Base-by-base conservation (phyloP, 2,888 invertebrate genomes). In the Slavum lentiscoides region DNA sequence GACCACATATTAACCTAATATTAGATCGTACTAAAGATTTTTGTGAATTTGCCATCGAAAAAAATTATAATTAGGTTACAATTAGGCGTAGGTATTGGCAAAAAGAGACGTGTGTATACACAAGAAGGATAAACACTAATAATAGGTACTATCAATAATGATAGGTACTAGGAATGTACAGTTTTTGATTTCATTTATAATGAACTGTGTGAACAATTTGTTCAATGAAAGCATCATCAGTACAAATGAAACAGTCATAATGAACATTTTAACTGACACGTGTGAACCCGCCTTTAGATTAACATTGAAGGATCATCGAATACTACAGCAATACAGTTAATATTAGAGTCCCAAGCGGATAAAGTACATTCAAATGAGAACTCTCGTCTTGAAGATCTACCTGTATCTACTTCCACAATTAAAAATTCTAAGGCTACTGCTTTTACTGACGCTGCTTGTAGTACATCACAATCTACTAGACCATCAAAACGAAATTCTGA, bases 401-500 rank as follows among this genome's bases (percentile, higher is more conserved):
- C 17, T 59, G 43, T 6, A 59, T 17, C 39, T 72, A 43, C 72
- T 59, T 43, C n/a, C 59, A 72, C 72, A 72, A 11, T 39, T 39
- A 39, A 39, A 39, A 72, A 39, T 72, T 30, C 39, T 72, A 72
- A 37, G 58, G 59, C 72, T 72, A 72, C 21, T 43, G 39, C 59
- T 72, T 61, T 59, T 72, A 72, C 21, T 23, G 58, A 72, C 17
- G 39, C 70, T 39, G 39, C 70, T 70, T 72, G 39, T 23, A 72
- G 43, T 72, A 72, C 39, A 72, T 72, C 43, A 43, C 72, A 55
- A 55, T 69, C 69, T 55, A 69, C 69, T 59, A 72, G 39, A 72
- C 59, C 39, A 43, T 62, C 53, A 75, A 82, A 82, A 82, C 8
- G 53, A 53, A 72, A 66, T 73, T 64, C 69, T 64, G 61, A 72